Conservation (phyloP, 2,113 vertebrate genomes). For the Colaptes auratus region DNA sequence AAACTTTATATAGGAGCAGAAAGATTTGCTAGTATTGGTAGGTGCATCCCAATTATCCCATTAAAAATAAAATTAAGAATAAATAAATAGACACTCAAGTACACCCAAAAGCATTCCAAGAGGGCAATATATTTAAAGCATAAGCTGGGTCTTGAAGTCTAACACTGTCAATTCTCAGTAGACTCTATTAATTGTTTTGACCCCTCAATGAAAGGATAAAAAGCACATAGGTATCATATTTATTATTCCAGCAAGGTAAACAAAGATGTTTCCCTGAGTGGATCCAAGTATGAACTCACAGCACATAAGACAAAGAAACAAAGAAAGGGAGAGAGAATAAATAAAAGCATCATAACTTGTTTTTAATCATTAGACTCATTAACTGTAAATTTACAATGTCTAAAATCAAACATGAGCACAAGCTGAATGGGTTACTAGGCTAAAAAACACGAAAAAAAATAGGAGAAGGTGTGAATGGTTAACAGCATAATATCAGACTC, state of each 20-base stretch:
- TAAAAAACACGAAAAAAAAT: neutral
- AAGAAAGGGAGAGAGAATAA: neutral
- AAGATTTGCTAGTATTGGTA: neutral
- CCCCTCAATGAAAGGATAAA: neutral
- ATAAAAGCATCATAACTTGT: neutral
- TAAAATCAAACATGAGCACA: neutral
- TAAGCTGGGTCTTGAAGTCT: accelerated
- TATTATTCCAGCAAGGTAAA: neutral
- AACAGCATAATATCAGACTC: neutral
- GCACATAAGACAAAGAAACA: neutral
- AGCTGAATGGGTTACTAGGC: neutral
- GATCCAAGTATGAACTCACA: neutral
- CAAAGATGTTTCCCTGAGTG: neutral
- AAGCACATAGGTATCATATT: neutral
- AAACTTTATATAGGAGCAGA: neutral
- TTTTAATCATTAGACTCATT: neutral
- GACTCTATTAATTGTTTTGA: neutral
- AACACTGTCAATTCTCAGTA: neutral
- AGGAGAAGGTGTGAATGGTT: accelerated
- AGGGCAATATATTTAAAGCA: neutral
- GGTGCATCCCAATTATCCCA: neutral
- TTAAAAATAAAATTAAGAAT: neutral
- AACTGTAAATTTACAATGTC: neutral
- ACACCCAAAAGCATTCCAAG: neutral
- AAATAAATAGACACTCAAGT: neutral